phyloP scores from a whole-genome alignment of 2,797 vertebrate genomes.

The Knipowitschia caucasica region DNA sequence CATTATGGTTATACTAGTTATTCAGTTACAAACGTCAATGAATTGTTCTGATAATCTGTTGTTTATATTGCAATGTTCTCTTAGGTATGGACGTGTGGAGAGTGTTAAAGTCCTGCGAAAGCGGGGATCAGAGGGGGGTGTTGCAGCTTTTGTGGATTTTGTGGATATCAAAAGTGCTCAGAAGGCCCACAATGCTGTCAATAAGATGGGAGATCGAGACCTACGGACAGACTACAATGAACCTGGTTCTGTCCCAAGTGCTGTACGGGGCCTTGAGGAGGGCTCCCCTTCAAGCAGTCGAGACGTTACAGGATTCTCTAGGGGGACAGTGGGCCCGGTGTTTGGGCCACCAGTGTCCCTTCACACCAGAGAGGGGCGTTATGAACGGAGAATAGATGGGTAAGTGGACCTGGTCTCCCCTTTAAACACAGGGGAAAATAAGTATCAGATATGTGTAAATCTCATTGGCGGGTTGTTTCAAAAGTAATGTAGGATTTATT shows the following conservation, averaged over 20 bases:
- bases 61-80: constrained; percentile 39
- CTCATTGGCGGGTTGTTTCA: constrained; percentile 86
- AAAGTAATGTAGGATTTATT: constrained; percentile 77
- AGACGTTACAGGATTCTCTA: constrained; percentile 99
- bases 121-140: constrained; percentile 96
- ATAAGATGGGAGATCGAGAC: constrained; percentile 99
- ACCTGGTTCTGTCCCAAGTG: constrained; percentile 97
- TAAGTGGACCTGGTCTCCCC: constrained; percentile 98
- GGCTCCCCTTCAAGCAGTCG: constrained; percentile 97
- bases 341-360: constrained; percentile 95
- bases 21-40: not conserved
- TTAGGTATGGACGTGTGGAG: constrained; percentile 98
- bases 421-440: constrained; percentile 88
- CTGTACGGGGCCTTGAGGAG: constrained; percentile 97
- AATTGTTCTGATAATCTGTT: constrained; percentile 1
- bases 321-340: constrained; percentile 93
- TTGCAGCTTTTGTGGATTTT: constrained; percentile 99
- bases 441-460: constrained; percentile 73
- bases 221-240: constrained; percentile 99
- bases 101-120: constrained; percentile 99
- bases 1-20: not conserved
- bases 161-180: constrained; percentile 99
- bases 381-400: constrained; percentile 99
- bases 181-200: constrained; percentile 99
- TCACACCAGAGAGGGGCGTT: constrained; percentile 99